Evolutionary conservation across 1,140 invertebrate species (phyloP), one percentile per base, ranked within the genome.

Genomic region (Hesperophylax magnus): DNA sequence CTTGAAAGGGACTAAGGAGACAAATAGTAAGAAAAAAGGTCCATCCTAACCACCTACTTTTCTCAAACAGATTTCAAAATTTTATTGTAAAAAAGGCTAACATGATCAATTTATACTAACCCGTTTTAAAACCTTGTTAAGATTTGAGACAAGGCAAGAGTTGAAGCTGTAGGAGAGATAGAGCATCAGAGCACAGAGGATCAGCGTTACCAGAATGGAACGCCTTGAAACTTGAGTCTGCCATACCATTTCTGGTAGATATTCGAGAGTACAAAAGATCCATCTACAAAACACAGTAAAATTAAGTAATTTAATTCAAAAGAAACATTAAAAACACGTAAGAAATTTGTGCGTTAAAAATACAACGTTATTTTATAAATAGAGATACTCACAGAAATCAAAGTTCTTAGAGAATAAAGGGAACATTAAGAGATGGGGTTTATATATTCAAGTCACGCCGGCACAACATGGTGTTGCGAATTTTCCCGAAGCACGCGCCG

Each of bases 91-190:
- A 7, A 34, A 34, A 34, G 4, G 7, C 34, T 34, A 34, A 34
- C 8, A 34, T 34, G 34, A 34, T 34, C 7, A 34, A 7, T 6
- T 34, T 34, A 87, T 74, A 82, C 84, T 87, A 84, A 89, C 89
- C 82, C 86, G 86, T 82, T 87, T 88, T 69, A 89, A 83, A 79
- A 86, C 85, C 83, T 86, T 87, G 71, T 86, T 86, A 67, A 92
- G 87, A 85, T 90, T 91, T 47, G 88, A 87, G 22, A 92, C 86
- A 31, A 92, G 84, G 84, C 92, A 92, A 47, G 90, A 91, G 83
- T 92, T 92, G 85, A 92, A 92, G 69, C 88, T 88, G 82, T 92
- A 92, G 17, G 90, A 90, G 63, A 92, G 86, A 84, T 92, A 92
- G 80, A 92, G 85, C 67, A 89, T 85, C 27, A 87, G 86, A 61